Evolutionary conservation across 2,888 invertebrate species (phyloP), one percentile per base, ranked within the genome.

Genomic region (Syrphus vitripennis): DNA sequence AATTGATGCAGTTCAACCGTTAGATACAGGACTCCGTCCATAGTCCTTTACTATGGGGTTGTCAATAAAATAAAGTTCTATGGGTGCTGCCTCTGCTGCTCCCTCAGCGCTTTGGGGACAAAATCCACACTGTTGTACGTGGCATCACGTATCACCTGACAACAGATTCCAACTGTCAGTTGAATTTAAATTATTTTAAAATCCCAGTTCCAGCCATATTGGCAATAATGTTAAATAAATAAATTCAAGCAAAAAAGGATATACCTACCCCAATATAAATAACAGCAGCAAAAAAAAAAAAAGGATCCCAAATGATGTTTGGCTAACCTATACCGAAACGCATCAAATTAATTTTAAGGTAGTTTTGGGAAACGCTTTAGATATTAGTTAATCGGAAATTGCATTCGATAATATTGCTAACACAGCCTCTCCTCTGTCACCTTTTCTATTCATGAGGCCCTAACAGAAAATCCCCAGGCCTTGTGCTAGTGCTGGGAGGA

Each of bases 161-260:
- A 82, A 71, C 86, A 86, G 82, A 74, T 67, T 82, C 57, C 57
- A 72, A 74, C 82, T 82, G 77, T 70, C 82, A 78, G 63, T 50
- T 77, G 86, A 77, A 86, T 78, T 77, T 86, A 82, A 86, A 86
- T 86, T 76, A 81, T 84, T 84, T 82, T 72, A 78, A 67, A 82
- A 78, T 77, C 69, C 50, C 65, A 29, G 29, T 14, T 19, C 45
- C 65, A 76, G 45, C 53, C n/a, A 7, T 59, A 59, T 21, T n/a
- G 24, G 29, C 24, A 40, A 50, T 45, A 45, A 65, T 45, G 14
- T 45, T 45, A 65, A 65, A 65, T 65, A 45, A 50, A 50, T 45
- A 45, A 65, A 65, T 45, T 29, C 45, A 14, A 26, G 63, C 16
- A 21, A 21, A 16, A 16, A 34, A 16, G 12, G n/a, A n/a, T n/a